Percentiles rank a stretch among this genome's conserved stretches.
These are phyloP conservation scores for Leptopilina drosophilae DNA, from an alignment of 2,888 invertebrate genomes.

Conservation along the genomic window DNA sequence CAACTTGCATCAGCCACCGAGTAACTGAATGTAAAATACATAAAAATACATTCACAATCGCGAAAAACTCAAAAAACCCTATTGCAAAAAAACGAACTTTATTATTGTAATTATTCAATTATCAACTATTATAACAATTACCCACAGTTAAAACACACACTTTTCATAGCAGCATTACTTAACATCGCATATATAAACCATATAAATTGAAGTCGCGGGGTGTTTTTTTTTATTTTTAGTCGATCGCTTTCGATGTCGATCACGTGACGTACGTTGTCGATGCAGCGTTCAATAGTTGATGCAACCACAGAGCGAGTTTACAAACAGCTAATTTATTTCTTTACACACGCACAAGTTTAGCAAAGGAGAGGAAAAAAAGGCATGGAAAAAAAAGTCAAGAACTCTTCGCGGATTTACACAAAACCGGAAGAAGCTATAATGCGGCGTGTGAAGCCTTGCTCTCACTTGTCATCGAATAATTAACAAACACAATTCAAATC, in stretches of 20 bases:
- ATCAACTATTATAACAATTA: background rate
- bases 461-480: slow-evolving; percentile 35
- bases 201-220: slow-evolving; percentile 1
- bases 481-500: background rate
- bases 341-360: background rate
- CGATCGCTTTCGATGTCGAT: slow-evolving; percentile 21
- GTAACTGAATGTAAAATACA: no score
- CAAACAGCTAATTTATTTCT: slow-evolving; percentile 44
- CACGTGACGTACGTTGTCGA: slow-evolving; percentile 33
- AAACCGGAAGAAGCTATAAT: slow-evolving; percentile 50
- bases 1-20: no score
- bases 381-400: slow-evolving; percentile 24
- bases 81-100: no score
- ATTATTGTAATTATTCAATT: no score
- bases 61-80: no score
- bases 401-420: slow-evolving; percentile 46
- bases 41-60: no score
- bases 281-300: slow-evolving; percentile 56
- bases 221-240: slow-evolving; percentile 2
- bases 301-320: slow-evolving; percentile 60
- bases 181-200: slow-evolving; percentile 25
- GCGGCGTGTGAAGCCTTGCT: slow-evolving; percentile 41
- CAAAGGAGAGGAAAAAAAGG: background rate
- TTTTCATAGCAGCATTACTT: background rate
- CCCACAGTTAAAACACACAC: slow-evolving; percentile 4